Conservation (phyloP, 2,113 vertebrate genomes). For the Chaenocephalus aceratus region DNA sequence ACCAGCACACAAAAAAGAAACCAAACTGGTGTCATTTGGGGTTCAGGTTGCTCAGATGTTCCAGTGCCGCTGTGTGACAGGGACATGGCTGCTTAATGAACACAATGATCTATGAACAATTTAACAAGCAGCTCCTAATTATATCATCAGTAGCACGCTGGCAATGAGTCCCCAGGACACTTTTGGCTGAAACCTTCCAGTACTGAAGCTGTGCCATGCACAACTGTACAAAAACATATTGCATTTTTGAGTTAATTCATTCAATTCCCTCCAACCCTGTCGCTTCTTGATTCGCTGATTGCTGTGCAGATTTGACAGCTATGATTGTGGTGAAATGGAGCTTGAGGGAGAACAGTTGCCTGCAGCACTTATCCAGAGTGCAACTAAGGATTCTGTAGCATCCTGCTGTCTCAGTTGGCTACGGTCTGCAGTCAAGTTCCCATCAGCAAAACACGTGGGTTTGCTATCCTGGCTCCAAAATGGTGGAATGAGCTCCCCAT, state of each 20-base stretch:
- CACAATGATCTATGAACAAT: conserved; percentile 42
- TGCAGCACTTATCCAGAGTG: conserved; percentile 1
- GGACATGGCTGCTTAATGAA: conserved; percentile 34
- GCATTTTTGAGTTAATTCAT: neutral
- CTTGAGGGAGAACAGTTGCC: conserved; percentile 10
- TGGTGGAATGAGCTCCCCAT: too few relatives aligned
- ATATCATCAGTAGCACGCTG: conserved; percentile 33
- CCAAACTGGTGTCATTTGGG: neutral
- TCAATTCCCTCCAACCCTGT: neutral
- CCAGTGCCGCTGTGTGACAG: conserved; percentile 13
- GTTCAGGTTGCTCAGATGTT: too few relatives aligned
- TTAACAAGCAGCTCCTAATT: conserved; percentile 42
- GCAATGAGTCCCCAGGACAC: conserved; percentile 9
- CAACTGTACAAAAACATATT: neutral
- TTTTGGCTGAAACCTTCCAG: conserved; percentile 11
- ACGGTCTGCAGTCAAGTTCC: neutral
- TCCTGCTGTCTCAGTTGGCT: conserved; percentile 6
- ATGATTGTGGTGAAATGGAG: conserved; percentile 22
- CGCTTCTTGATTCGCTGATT: conserved; percentile 6
- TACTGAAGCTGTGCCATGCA: neutral
- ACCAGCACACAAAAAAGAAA: neutral
- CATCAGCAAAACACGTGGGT: too few relatives aligned
- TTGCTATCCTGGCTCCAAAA: too few relatives aligned
- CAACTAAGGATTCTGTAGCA: neutral
- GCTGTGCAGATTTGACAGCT: neutral